phyloP scores from a whole-genome alignment of 2,113 vertebrate genomes.

The Vulpes ferrilata region DNA sequence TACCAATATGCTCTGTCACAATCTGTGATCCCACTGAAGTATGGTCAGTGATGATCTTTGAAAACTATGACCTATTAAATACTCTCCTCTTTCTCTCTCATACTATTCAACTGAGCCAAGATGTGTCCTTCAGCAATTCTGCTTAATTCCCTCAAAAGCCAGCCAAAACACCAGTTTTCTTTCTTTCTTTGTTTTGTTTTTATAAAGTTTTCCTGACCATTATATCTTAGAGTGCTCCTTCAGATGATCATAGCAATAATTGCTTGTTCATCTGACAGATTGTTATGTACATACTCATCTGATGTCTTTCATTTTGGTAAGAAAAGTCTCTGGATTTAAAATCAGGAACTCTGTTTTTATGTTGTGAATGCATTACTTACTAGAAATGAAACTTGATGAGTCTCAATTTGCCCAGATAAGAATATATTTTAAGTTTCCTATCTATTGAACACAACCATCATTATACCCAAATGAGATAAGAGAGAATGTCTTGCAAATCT shows the following conservation, averaged over 20 bases:
- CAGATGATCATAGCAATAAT: not conserved
- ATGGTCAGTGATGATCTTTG: not conserved
- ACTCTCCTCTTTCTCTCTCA: not conserved
- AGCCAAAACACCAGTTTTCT: not conserved
- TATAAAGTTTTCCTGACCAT: not conserved
- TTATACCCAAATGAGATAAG: not conserved
- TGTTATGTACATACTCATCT: not conserved
- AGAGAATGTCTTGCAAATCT: slow-evolving; percentile 30
- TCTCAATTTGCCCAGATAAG: not conserved
- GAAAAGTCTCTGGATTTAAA: slow-evolving; percentile 8
- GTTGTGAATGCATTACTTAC: not conserved
- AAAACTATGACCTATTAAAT: not conserved
- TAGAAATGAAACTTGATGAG: not conserved
- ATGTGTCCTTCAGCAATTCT: not conserved
- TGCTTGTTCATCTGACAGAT: not conserved
- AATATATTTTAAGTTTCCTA: slow-evolving; percentile 50
- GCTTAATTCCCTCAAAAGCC: not conserved
- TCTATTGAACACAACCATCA: not conserved
- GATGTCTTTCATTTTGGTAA: not conserved
- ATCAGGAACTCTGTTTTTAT: not conserved
- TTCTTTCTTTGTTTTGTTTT: not conserved
- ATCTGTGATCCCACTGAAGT: not conserved
- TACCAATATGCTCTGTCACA: not conserved
- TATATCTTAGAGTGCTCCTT: not conserved
- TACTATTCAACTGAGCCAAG: not conserved